These are phyloP conservation scores for Oryzias dopingdopingensis DNA, from an alignment of 2,797 vertebrate species.

Conservation along the genomic window DNA sequence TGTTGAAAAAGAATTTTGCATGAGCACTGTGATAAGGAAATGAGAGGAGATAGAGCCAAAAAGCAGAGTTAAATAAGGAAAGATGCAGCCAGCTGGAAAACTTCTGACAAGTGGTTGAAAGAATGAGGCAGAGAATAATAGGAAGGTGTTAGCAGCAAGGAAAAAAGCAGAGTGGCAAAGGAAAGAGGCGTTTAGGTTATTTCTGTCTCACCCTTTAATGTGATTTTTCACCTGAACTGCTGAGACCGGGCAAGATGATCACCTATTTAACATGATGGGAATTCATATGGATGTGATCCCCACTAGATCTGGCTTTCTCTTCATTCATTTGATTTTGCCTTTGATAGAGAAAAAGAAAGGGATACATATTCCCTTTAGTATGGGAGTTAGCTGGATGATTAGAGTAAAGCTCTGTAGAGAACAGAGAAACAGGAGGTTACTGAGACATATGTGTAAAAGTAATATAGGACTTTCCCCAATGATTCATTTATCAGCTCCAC, in stretches of 20 bases:
- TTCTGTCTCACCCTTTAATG: constrained; percentile 55
- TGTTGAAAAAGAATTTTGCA: constrained; percentile 48
- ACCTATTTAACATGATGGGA: constrained; percentile 67
- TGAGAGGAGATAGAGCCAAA: constrained; percentile 37
- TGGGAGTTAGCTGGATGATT: constrained; percentile 60
- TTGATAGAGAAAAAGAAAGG: constrained; percentile 43
- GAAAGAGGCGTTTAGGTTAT: constrained; percentile 58
- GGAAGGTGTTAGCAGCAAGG: constrained; percentile 41
- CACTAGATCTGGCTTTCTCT: constrained; percentile 40
- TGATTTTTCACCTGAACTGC: constrained; percentile 60
- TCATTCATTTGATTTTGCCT: constrained; percentile 55
- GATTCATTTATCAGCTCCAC: constrained; percentile 42
- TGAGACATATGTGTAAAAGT: constrained; percentile 24
- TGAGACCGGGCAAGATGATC: constrained; percentile 58
- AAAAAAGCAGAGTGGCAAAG: constrained; percentile 28
- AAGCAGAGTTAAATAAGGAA: constrained; percentile 34
- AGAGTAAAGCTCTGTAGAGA: constrained; percentile 41
- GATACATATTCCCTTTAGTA: constrained; percentile 16
- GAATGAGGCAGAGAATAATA: constrained; percentile 47
- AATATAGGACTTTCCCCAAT: constrained; percentile 39
- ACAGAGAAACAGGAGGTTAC: constrained; percentile 28
- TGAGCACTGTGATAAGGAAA: constrained; percentile 46
- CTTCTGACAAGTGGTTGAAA: constrained; percentile 53
- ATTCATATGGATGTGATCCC: constrained; percentile 49
- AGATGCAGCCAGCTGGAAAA: constrained; percentile 47